Evolutionary conservation across 1,140 invertebrate species (phyloP).

Genomic region (Drosophila lini): DNA sequence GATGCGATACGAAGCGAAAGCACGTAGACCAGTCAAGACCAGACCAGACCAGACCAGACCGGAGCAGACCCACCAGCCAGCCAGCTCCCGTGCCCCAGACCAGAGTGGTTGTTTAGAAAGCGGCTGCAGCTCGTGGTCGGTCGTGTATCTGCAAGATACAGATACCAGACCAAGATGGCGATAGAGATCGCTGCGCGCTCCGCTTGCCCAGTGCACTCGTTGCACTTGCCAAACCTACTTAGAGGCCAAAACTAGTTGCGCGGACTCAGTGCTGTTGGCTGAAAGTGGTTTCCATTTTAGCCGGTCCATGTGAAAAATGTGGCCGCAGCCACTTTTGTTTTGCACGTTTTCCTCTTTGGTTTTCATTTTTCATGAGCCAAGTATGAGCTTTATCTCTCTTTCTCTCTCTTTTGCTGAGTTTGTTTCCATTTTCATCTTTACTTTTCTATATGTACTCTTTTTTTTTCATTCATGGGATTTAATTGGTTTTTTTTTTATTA

Average conservation of each 20-base stretch:
- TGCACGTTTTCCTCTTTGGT: slow-evolving; percentile 17
- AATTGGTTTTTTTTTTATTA: slow-evolving; percentile 58
- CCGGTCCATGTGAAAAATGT: slow-evolving; percentile 20
- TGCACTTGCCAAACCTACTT: slow-evolving; percentile 60
- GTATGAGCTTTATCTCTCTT: slow-evolving; percentile 14
- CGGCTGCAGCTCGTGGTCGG: slow-evolving; percentile 31
- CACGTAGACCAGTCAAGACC: slow-evolving; percentile 29
- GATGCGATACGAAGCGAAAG: slow-evolving; percentile 37
- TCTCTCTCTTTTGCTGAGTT: slow-evolving; percentile 12
- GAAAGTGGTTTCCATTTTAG: slow-evolving; percentile 44
- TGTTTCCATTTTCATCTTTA: slow-evolving; percentile 16
- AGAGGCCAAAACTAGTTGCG: slow-evolving; percentile 54
- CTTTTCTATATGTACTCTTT: slow-evolving; percentile 10
- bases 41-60: slow-evolving; percentile 12
- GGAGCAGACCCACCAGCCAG: slow-evolving; percentile 7
- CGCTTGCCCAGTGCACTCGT: slow-evolving; percentile 65
- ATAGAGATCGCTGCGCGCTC: slow-evolving; percentile 39
- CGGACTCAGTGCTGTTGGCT: slow-evolving; percentile 9
- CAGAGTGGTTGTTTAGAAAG: slow-evolving; percentile 66
- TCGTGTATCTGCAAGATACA: slow-evolving; percentile 50
- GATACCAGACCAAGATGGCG: slow-evolving; percentile 24
- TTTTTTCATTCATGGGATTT: slow-evolving; percentile 52
- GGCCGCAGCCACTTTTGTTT: slow-evolving; percentile 28
- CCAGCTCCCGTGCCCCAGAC: slow-evolving; percentile 17
- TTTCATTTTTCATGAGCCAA: slow-evolving; percentile 27